phyloP scores from a whole-genome alignment of 2,888 invertebrate genomes.

The Cryptus viduatorius region DNA sequence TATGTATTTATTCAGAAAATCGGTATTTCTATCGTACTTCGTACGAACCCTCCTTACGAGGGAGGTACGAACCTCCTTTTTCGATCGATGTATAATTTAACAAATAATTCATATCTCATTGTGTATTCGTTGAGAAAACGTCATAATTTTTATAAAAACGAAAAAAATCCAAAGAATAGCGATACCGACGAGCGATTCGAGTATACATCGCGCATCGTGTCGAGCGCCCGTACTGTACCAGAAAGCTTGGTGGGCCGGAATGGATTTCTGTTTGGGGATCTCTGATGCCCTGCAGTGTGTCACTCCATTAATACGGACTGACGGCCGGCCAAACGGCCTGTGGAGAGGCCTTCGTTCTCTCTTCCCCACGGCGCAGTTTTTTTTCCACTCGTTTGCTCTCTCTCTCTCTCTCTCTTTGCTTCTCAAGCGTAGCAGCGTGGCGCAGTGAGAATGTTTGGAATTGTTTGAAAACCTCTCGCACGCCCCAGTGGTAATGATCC shows the following conservation, averaged over 20 bases:
- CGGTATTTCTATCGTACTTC: no score
- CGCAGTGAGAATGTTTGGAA: conserved; percentile 67
- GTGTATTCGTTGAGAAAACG: background rate
- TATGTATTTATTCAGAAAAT: background rate
- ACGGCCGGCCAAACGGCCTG: conserved; percentile 64
- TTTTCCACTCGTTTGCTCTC: conserved; percentile 6
- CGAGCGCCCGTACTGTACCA: conserved; percentile 30
- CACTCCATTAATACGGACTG: conserved; percentile 67
- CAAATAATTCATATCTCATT: background rate
- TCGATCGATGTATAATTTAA: no score
- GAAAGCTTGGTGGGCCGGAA: conserved; percentile 66
- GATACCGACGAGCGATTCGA: conserved; percentile 16
- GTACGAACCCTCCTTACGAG: no score
- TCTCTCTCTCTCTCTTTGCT: conserved; percentile 64
- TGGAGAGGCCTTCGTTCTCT: conserved; percentile 66
- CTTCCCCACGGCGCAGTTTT: conserved; percentile 51
- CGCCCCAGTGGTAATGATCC: conserved; percentile 74
- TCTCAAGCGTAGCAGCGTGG: conserved; percentile 44
- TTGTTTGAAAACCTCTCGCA: conserved; percentile 68
- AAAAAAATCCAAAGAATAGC: background rate
- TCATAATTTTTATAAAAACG: background rate
- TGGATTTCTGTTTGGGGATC: conserved; percentile 65
- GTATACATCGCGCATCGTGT: background rate
- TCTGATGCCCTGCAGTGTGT: conserved; percentile 64
- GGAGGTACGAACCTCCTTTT: no score